Percentiles rank a stretch among this genome's conserved stretches.
phyloP scores from a whole-genome alignment of 2,113 vertebrate genomes.

The Heliornis fulica region DNA sequence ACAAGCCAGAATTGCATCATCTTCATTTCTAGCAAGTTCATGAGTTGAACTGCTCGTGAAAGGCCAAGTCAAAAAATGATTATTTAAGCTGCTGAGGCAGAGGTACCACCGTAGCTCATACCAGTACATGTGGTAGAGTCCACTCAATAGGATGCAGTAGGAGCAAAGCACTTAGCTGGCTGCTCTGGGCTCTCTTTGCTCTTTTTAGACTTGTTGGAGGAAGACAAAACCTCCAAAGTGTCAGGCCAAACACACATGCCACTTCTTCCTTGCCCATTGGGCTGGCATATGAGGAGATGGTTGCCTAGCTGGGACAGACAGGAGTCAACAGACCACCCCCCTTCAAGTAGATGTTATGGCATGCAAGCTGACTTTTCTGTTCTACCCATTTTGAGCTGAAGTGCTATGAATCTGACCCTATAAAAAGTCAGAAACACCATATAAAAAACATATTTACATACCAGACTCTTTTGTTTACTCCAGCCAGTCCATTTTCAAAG shows the following conservation, averaged over 20 bases:
- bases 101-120: not conserved
- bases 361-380: not conserved
- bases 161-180: not conserved
- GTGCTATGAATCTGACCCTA: not conserved
- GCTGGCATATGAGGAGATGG: not conserved
- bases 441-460: not conserved
- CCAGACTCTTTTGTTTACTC: not conserved
- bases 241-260: not conserved
- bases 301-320: not conserved
- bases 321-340: not conserved
- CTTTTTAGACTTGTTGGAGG: not conserved
- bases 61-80: not conserved
- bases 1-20: slow-evolving; percentile 34
- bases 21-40: slow-evolving; percentile 13
- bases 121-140: not conserved
- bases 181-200: not conserved
- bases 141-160: not conserved
- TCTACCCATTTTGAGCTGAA: not conserved
- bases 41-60: not conserved
- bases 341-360: not conserved
- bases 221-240: not conserved
- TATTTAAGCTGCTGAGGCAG: not conserved
- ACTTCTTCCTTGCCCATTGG: not conserved
- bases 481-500: not conserved
- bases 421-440: not conserved